Percentiles rank a stretch among this genome's conserved stretches.
Conservation (phyloP, 2,888 invertebrate genomes). For the Dimorphilus gyrociliatus region DNA sequence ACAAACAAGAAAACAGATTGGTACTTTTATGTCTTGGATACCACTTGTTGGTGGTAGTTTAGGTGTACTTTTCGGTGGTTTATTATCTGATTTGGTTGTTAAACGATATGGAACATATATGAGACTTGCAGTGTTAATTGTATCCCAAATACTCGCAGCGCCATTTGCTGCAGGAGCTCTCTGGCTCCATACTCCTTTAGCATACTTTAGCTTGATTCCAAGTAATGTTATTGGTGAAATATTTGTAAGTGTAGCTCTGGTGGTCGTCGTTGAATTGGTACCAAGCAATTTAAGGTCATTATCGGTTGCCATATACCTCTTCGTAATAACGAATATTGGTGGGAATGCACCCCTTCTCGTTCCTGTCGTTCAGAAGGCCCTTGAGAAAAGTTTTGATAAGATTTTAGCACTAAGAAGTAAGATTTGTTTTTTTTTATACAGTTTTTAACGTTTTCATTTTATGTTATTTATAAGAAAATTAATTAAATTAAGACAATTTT, state of each 20-base stretch:
- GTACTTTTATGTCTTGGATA: constrained; percentile 34
- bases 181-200: constrained; percentile 28
- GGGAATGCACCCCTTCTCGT: constrained; percentile 36
- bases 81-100: constrained; percentile 28
- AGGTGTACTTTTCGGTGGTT: constrained; percentile 30
- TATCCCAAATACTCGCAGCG: constrained; percentile 33
- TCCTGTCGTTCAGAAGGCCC: constrained; percentile 21
- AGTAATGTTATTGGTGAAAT: constrained; percentile 37
- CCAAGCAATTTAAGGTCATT: constrained; percentile 28
- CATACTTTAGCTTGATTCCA: constrained; percentile 34
- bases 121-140: constrained; percentile 29
- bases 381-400: constrained; percentile 10
- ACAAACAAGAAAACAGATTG: constrained; percentile 28
- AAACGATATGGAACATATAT: constrained; percentile 31
- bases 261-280: constrained; percentile 36
- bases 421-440: too few species aligned
- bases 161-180: constrained; percentile 37
- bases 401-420: too few species aligned
- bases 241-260: constrained; percentile 36
- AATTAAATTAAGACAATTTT: too few species aligned
- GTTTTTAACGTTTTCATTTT: too few species aligned
- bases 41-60: constrained; percentile 36
- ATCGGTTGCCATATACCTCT: constrained; percentile 36
- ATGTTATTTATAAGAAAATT: too few species aligned
- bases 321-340: constrained; percentile 38